Evolutionary conservation across 2,113 vertebrate species (phyloP).

Genomic region (Myodes glareolus): DNA sequence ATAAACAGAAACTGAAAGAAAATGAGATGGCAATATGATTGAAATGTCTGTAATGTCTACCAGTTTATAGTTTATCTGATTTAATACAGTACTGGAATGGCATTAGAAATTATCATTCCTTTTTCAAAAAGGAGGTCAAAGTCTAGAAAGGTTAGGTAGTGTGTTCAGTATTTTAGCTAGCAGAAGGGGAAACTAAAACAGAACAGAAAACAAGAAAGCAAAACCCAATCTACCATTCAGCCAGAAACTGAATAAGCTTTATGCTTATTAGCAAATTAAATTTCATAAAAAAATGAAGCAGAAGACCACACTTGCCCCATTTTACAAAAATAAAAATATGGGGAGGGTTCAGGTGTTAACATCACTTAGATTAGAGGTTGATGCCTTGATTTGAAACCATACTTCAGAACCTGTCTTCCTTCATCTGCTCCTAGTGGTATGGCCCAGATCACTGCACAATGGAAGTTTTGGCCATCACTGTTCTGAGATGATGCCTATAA

Average conservation of each 20-base stretch:
- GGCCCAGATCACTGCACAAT: background rate
- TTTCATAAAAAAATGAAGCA: slow-evolving; percentile 11
- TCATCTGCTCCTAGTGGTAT: no score
- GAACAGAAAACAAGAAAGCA: background rate
- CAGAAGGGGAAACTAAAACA: background rate
- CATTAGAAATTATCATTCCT: background rate
- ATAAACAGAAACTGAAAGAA: background rate
- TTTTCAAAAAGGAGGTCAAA: slow-evolving; percentile 12
- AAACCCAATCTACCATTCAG: background rate
- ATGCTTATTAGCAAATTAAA: background rate
- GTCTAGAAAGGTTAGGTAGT: background rate
- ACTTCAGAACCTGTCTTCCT: background rate
- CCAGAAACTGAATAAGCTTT: background rate
- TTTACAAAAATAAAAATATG: background rate
- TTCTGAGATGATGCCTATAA: background rate
- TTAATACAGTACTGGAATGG: background rate
- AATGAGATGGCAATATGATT: slow-evolving; percentile 21
- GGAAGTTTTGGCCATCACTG: background rate
- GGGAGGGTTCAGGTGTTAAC: background rate
- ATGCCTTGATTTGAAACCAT: background rate
- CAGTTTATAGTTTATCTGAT: slow-evolving; percentile 11
- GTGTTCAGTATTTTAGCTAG: background rate
- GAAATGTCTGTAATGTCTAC: slow-evolving; percentile 11
- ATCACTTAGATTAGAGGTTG: background rate
- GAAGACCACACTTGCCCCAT: background rate